Percentiles rank a stretch among this genome's conserved stretches.
phyloP scores from a whole-genome alignment of 2,797 vertebrate species.

The Amazonetta brasiliensis region DNA sequence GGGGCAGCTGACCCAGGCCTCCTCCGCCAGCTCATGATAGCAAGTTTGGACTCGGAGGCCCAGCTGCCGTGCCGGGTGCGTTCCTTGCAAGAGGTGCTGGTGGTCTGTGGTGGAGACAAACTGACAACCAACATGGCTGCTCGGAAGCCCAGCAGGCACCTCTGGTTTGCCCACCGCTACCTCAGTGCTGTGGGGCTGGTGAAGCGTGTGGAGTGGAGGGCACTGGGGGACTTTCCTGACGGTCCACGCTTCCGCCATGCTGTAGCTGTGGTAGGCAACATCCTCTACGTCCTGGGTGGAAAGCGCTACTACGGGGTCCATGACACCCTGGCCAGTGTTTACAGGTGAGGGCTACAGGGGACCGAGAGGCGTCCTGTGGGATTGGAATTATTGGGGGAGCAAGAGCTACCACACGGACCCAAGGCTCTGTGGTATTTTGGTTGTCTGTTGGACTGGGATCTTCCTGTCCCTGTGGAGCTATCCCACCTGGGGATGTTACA shows the following conservation, averaged over 20 bases:
- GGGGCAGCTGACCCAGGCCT: conserved; percentile 72
- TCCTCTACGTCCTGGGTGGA: conserved; percentile 88
- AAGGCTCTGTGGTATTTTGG: background rate
- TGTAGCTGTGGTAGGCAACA: conserved; percentile 70
- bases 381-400: background rate
- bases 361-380: background rate
- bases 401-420: background rate
- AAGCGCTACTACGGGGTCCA: conserved; percentile 87
- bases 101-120: conserved; percentile 88
- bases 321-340: conserved; percentile 87
- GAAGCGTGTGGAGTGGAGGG: conserved; percentile 60
- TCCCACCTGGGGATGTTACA: background rate
- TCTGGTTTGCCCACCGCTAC: conserved; percentile 90
- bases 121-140: conserved; percentile 79
- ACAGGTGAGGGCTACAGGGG: conserved; percentile 81
- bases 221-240: conserved; percentile 79
- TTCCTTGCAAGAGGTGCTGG: conserved; percentile 81
- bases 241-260: conserved; percentile 67
- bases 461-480: background rate
- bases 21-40: conserved; percentile 70
- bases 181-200: conserved; percentile 78
- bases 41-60: conserved; percentile 15
- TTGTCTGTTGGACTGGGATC: background rate
- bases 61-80: conserved; percentile 78
- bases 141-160: conserved; percentile 79